A percentile compares a stretch with the other conserved stretches of the same genome.
Evolutionary conservation across 2,113 vertebrate genomes (phyloP).

Genomic region (Oryzias curvinotus): DNA sequence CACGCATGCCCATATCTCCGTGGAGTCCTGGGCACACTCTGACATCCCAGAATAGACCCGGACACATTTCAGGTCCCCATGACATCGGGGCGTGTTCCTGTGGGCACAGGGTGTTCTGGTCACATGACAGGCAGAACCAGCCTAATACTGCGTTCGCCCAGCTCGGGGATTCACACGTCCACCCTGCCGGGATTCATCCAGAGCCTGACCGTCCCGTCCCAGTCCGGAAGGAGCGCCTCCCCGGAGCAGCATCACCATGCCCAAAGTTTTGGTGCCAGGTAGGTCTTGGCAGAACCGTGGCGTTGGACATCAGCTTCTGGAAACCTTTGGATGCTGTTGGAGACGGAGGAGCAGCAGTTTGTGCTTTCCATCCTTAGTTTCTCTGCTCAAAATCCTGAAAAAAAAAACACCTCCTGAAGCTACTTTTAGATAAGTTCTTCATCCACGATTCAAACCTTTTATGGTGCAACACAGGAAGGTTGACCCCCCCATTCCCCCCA

Average conservation of each 20-base stretch:
- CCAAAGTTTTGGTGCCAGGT: constrained; percentile 81
- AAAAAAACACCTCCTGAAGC: too few relatives aligned
- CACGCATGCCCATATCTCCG: constrained; percentile 32
- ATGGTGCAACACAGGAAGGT: too few relatives aligned
- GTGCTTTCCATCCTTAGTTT: too few relatives aligned
- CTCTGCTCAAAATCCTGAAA: too few relatives aligned
- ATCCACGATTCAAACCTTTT: too few relatives aligned
- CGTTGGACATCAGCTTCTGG: background rate
- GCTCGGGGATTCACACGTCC: constrained; percentile 52
- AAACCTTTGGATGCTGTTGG: background rate
- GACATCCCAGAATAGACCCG: constrained; percentile 74
- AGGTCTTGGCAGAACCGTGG: constrained; percentile 62
- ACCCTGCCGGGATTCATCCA: constrained; percentile 39
- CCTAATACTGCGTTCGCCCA: constrained; percentile 63
- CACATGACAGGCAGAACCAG: constrained; percentile 56
- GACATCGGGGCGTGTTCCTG: constrained; percentile 34
- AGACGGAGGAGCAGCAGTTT: too few relatives aligned
- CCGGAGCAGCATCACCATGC: constrained; percentile 71
- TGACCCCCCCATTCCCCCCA: too few relatives aligned
- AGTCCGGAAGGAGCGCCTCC: constrained; percentile 52
- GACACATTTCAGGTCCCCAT: constrained; percentile 36
- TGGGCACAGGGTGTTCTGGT: constrained; percentile 64
- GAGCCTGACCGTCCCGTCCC: constrained; percentile 42
- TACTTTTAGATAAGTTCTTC: too few relatives aligned
- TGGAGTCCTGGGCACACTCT: constrained; percentile 26